Evolutionary conservation across 1,140 invertebrate genomes (phyloP).

Genomic region (Neoseiulus cucumeris): DNA sequence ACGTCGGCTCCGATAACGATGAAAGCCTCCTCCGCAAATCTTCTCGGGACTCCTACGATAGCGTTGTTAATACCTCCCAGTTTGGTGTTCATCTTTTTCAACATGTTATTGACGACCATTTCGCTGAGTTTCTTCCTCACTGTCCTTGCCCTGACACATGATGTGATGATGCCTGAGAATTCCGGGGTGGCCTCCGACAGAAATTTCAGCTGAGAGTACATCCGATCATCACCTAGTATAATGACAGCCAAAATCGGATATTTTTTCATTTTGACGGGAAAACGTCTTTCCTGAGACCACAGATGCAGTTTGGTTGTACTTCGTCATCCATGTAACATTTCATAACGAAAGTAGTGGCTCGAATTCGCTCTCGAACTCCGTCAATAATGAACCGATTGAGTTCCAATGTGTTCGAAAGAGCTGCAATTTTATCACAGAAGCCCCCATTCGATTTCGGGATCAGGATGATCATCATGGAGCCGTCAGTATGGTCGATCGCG

Average conservation of each 20-base stretch:
- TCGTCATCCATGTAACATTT: not conserved
- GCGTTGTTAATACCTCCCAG: conserved; percentile 57
- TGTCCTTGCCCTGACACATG: conserved; percentile 43
- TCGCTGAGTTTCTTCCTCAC: conserved; percentile 22
- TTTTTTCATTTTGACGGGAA: too few species aligned
- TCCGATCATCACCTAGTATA: not conserved
- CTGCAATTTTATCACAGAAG: too few species aligned
- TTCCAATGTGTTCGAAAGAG: too few species aligned
- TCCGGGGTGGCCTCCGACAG: not conserved
- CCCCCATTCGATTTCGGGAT: too few species aligned
- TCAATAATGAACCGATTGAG: too few species aligned
- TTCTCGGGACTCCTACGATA: conserved; percentile 24
- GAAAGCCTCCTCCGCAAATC: conserved; percentile 27
- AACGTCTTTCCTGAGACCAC: too few species aligned
- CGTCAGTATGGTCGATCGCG: too few species aligned
- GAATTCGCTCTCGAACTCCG: too few species aligned
- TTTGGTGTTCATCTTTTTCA: conserved; percentile 67
- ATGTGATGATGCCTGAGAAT: conserved; percentile 46
- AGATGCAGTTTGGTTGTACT: too few species aligned
- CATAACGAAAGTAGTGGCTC: too few species aligned
- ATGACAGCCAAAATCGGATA: not conserved
- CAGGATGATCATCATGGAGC: too few species aligned
- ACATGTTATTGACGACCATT: conserved; percentile 43
- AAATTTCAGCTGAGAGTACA: not conserved
- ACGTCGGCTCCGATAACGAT: conserved; percentile 73